phyloP scores from a whole-genome alignment of 2,797 vertebrate species.

The Spea hammondii region DNA sequence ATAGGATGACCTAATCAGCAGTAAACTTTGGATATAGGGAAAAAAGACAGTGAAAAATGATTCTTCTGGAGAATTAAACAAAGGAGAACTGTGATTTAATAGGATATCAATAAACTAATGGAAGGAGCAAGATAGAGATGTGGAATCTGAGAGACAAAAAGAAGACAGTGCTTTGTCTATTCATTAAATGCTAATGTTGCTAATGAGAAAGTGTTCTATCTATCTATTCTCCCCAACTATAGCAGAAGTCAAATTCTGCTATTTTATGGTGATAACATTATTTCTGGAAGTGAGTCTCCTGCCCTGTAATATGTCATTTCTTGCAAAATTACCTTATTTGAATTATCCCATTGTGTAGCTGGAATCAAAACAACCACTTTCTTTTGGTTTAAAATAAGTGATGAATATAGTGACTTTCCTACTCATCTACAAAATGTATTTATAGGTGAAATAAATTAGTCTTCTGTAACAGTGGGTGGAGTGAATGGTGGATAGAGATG shows the following conservation, averaged over 20 bases:
- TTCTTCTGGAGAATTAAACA: slow-evolving; percentile 24
- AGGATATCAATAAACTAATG: slow-evolving; percentile 42
- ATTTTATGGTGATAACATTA: not conserved
- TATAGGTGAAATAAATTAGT: slow-evolving; percentile 27
- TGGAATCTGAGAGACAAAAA: slow-evolving; percentile 21
- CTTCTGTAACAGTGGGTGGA: slow-evolving; percentile 1
- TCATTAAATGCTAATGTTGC: slow-evolving; percentile 26
- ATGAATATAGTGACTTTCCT: not conserved
- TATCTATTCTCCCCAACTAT: not conserved
- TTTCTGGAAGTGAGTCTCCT: not conserved
- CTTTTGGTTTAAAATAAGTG: not conserved
- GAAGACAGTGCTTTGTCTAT: slow-evolving; percentile 12
- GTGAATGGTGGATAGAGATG: not conserved
- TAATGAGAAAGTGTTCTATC: slow-evolving; percentile 29
- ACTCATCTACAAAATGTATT: slow-evolving; percentile 23
- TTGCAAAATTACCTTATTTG: not conserved
- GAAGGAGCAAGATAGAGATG: slow-evolving; percentile 20
- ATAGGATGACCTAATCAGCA: too few species aligned
- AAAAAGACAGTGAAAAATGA: slow-evolving; percentile 31
- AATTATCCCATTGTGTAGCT: not conserved
- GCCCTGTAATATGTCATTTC: not conserved
- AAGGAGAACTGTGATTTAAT: slow-evolving; percentile 29
- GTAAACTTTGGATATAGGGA: too few species aligned
- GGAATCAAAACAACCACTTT: not conserved
- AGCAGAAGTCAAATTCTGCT: slow-evolving; percentile 3